phyloP scores from a whole-genome alignment of 2,113 vertebrate species.

The Romanogobio albipinnatus region DNA sequence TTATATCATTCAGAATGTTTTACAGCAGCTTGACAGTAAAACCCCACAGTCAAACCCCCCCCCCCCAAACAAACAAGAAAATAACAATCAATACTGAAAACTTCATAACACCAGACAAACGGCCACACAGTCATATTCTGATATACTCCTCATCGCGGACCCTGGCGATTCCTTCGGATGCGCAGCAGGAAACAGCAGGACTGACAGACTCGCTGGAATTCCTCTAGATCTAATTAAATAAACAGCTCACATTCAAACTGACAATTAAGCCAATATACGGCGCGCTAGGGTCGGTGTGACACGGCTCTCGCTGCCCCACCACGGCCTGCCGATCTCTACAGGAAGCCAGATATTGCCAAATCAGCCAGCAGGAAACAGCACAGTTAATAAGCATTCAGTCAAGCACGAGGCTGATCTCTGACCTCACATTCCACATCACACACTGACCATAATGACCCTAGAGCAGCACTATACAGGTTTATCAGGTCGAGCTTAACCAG shows the following conservation, averaged over 20 bases:
- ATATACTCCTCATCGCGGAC: neutral
- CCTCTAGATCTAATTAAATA: conserved; percentile 55
- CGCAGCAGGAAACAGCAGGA: conserved; percentile 43
- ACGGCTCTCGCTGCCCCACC: conserved; percentile 40
- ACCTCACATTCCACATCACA: conserved; percentile 36
- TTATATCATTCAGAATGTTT: no score
- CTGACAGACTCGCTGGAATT: conserved; percentile 54
- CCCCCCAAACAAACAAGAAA: no score
- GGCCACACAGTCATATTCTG: neutral
- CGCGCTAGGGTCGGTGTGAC: conserved; percentile 43
- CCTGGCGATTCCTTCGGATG: conserved; percentile 35
- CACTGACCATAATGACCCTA: conserved; percentile 13
- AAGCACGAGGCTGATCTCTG: conserved; percentile 51
- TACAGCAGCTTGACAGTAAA: no score
- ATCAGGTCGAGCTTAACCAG: neutral
- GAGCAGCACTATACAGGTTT: neutral
- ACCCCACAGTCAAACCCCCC: no score
- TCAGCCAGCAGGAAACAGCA: conserved; percentile 41
- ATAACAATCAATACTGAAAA: no score
- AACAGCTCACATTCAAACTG: conserved; percentile 53
- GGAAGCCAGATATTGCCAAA: conserved; percentile 21
- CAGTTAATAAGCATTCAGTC: conserved; percentile 52
- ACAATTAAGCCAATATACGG: conserved; percentile 58
- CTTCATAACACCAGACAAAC: no score
- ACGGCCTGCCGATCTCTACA: conserved; percentile 52